Base-by-base conservation (phyloP, 2,113 vertebrate species). In the Tragelaphus scriptus region DNA sequence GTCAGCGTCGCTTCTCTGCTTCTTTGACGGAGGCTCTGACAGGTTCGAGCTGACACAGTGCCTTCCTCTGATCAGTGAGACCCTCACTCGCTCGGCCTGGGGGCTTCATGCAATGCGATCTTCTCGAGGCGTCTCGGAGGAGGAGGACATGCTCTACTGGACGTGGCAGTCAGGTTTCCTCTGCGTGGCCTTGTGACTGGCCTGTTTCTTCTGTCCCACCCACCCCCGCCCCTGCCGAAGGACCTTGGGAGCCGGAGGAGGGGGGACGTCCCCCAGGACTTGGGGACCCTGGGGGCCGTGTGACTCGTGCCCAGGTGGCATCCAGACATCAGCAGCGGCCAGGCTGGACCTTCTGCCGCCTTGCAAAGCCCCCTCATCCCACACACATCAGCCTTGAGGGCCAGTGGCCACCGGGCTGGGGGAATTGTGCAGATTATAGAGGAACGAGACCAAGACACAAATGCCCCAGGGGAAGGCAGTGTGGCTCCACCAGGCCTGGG, bases 371-470 rank as follows among this genome's bases (percentile, higher is more conserved):
- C 44, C 10, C 9, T 19, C 25, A 32, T 61, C 15, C 32, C 5
- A 16, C 86, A n/a, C 49, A 53, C 59, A n/a, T 32, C 40, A 25
- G 85, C 17, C 11, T 63, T 4, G 26, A 10, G 32, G 79, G 28
- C 86, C 87, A 49, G 68, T 3, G 47, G 25, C 86, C 2, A 0
- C 84, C 79, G 3, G 12, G 23, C 14, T 1, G 7, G 56, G 44
- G 75, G 85, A 21, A 40, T 30, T 15, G 15, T 26, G 26, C 59
- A 90, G 88, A 86, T 91, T 49, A 87, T n/a, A 86, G 85, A 58
- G 96, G 93, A 94, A 94, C 19, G 32, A 92, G 81, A 79, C 58
- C 53, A 15, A 51, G 95, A 59, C 94, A 36, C 44, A 95, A 91
- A 75, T 71, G 95, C 80, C 47, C 79, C 47, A 59, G 79, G n/a